Conservation (phyloP, 2,888 invertebrate species). For the Malthinus seriepunctatus region DNA sequence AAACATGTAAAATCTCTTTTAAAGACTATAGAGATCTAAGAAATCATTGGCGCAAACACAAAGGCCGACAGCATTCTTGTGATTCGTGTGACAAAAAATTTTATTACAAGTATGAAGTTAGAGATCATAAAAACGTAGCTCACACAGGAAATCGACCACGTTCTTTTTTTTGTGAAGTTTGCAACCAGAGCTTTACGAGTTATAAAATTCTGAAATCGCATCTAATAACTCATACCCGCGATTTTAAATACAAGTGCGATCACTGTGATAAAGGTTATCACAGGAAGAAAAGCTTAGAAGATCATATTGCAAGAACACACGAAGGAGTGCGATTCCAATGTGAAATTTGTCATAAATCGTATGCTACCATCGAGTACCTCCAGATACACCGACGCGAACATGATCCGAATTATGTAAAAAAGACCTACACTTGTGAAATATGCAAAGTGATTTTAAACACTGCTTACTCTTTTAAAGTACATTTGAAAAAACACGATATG, state of each 20-base stretch:
- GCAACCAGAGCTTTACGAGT: too few species aligned
- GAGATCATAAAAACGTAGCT: too few species aligned
- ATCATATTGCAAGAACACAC: conserved; percentile 33
- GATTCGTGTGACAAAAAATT: too few species aligned
- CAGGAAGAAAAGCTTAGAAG: too few species aligned
- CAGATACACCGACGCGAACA: conserved; percentile 27
- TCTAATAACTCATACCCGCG: too few species aligned
- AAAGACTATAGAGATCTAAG: too few species aligned
- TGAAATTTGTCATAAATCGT: conserved; percentile 51
- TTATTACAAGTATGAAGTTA: conserved; percentile 36
- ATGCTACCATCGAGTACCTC: conserved; percentile 46
- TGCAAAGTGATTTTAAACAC: conserved; percentile 19
- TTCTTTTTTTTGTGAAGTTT: too few species aligned
- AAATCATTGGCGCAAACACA: too few species aligned
- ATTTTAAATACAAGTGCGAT: too few species aligned
- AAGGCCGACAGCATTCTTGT: too few species aligned
- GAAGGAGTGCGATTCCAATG: conserved; percentile 38
- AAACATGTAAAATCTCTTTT: too few species aligned
- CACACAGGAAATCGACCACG: conserved; percentile 23
- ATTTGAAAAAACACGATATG: conserved; percentile 22
- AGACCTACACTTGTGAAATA: conserved; percentile 20
- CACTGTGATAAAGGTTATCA: conserved; percentile 44
- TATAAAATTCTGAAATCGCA: too few species aligned
- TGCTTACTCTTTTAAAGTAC: conserved; percentile 14
- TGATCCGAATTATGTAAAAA: conserved; percentile 24